Evolutionary conservation across 1,140 invertebrate genomes (phyloP).

Genomic region (Pogonomyrmex californicus): DNA sequence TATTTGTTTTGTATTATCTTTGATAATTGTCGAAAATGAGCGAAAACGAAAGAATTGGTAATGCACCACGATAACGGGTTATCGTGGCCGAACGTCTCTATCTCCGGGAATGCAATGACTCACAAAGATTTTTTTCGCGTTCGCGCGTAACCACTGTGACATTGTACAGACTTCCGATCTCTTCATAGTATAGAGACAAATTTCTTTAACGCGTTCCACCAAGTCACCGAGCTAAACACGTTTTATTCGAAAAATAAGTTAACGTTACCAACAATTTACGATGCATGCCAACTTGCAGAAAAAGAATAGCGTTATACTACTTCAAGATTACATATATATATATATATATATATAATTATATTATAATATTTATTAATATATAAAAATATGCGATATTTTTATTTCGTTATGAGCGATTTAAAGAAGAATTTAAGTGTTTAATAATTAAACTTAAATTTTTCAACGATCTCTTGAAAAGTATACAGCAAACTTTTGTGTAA

Average conservation of each 20-base stretch:
- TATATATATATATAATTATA: background rate
- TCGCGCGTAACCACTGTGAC: slow-evolving; percentile 60
- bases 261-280: slow-evolving; percentile 18
- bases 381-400: no score
- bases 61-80: background rate
- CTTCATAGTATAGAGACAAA: slow-evolving; percentile 25
- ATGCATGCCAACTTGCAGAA: background rate
- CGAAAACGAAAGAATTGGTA: background rate
- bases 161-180: slow-evolving; percentile 45
- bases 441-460: background rate
- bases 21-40: background rate
- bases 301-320: background rate
- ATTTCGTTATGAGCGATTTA: background rate
- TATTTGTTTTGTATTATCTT: background rate
- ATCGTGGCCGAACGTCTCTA: background rate
- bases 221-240: background rate
- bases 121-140: slow-evolving; percentile 61
- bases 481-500: background rate
- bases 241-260: slow-evolving; percentile 15
- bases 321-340: background rate
- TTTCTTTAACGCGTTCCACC: slow-evolving; percentile 42
- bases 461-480: background rate
- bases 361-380: background rate
- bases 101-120: slow-evolving; percentile 63
- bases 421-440: background rate